Evolutionary conservation across 2,113 vertebrate species (phyloP), one percentile per base, ranked within the genome.

Genomic region (Dicerorhinus sumatrensis): DNA sequence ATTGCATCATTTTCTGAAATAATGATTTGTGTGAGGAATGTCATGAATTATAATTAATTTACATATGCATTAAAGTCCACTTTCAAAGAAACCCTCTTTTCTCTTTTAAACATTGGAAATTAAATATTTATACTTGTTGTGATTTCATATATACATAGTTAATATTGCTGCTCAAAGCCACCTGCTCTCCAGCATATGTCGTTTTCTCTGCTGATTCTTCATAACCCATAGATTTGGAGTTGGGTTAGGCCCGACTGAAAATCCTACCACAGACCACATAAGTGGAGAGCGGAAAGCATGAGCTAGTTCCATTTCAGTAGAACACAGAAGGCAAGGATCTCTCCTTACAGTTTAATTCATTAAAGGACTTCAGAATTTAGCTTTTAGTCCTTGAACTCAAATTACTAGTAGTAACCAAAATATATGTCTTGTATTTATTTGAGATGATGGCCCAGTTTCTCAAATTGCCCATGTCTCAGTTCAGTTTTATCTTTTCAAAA

Each of bases 11-110:
- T 98, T 98, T 96, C 88, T 88, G 96, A 98, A 98, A 97, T 97
- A 96, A 97, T 95, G 97, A 98, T 95, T 97, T 97, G 83, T 91
- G 36, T 91, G 89, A 91, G 3, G 23, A 93, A 92, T 98, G 94
- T 97, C 84, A 94, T 96, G 97, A 98, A 88, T 98, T 96, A 76
- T 97, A 97, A 97, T 97, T 98, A 95, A 98, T 97, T 96, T 97
- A 97, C 93, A 83, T 96, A 94, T 87, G 95, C 56, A 86, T 97
- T 98, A 92, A 97, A 95, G 91, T 86, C 95, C 62, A 81, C 56
- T 89, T 51, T 96, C 6, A 65, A 96, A 93, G 97, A 98, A 94
- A 93, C 67, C 77, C 91, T 94, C 82, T 63, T 94, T 96, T 96
- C 86, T 91, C 80, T 97, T 97, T 97, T 91, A 97, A 97, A 91